A percentile compares a stretch with the other conserved stretches of the same genome.
Evolutionary conservation across 1,140 invertebrate genomes (phyloP).

Genomic region (Rhyzopertha dominica): DNA sequence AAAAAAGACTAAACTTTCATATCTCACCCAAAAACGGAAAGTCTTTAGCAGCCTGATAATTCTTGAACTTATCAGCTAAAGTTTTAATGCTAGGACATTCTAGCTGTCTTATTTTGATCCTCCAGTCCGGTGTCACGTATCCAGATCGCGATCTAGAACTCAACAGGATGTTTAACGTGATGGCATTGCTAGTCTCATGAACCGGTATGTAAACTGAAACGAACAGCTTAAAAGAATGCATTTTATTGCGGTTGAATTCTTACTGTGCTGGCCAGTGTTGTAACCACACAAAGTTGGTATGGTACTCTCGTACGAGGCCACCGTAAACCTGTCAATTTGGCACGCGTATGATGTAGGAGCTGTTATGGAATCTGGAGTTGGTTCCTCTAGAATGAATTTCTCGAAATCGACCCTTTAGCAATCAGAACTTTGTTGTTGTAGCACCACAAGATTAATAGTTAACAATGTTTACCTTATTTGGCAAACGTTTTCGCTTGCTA

Average conservation of each 20-base stretch:
- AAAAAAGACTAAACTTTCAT: not conserved
- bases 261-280: slow-evolving; percentile 36
- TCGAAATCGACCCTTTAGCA: no score
- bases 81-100: slow-evolving; percentile 47
- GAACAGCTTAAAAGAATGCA: not conserved
- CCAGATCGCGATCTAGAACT: slow-evolving; percentile 38
- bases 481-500: slow-evolving; percentile 33
- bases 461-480: slow-evolving; percentile 32
- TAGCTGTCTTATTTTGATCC: slow-evolving; percentile 57
- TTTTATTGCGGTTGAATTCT: slow-evolving; percentile 7
- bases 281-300: slow-evolving; percentile 32
- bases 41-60: slow-evolving; percentile 19
- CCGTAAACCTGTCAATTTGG: no score
- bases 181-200: slow-evolving; percentile 19
- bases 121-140: slow-evolving; percentile 47
- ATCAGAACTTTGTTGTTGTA: no score
- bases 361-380: no score
- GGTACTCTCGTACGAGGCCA: no score
- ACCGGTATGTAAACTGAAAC: slow-evolving; percentile 37
- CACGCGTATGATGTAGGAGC: no score
- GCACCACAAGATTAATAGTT: no score
- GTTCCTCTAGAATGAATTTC: no score
- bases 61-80: slow-evolving; percentile 17
- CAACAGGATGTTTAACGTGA: slow-evolving; percentile 26
- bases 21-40: slow-evolving; percentile 31